These are phyloP conservation scores for Mergus octosetaceus DNA, from an alignment of 2,797 vertebrate species.

Conservation along the genomic window DNA sequence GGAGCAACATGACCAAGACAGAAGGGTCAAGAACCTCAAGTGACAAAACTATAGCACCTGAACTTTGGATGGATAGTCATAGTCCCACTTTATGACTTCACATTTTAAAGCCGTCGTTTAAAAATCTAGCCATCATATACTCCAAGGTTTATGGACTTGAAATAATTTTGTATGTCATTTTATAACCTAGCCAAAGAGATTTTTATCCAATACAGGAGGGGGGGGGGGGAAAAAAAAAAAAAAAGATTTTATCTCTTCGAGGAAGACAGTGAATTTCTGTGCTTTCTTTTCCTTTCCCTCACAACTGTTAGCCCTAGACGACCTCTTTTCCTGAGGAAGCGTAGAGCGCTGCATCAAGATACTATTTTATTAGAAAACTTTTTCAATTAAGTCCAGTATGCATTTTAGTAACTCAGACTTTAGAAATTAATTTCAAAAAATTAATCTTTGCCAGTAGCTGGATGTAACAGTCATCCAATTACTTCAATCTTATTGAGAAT, in stretches of 20 bases:
- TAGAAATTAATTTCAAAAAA: neutral
- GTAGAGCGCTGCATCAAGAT: neutral
- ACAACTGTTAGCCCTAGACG: neutral
- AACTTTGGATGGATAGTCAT: neutral
- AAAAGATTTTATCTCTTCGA: neutral
- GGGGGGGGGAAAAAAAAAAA: no score
- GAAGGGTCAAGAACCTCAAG: neutral
- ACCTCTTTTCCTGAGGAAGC: neutral
- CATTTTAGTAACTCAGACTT: neutral
- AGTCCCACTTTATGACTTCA: neutral
- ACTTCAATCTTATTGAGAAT: neutral
- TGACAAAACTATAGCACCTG: neutral
- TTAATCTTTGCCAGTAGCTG: neutral
- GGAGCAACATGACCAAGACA: neutral
- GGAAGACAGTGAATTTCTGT: neutral
- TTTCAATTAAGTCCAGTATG: neutral
- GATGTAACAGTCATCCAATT: neutral
- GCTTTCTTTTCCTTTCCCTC: neutral
- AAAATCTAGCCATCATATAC: neutral
- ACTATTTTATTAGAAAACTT: neutral
- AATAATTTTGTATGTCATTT: neutral
- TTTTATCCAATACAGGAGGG: neutral
- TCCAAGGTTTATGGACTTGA: no score
- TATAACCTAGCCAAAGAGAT: neutral
- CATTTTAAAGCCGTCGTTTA: neutral